Evolutionary conservation across 2,888 invertebrate species (phyloP).

Genomic region (Pyrrhosoma nymphula): DNA sequence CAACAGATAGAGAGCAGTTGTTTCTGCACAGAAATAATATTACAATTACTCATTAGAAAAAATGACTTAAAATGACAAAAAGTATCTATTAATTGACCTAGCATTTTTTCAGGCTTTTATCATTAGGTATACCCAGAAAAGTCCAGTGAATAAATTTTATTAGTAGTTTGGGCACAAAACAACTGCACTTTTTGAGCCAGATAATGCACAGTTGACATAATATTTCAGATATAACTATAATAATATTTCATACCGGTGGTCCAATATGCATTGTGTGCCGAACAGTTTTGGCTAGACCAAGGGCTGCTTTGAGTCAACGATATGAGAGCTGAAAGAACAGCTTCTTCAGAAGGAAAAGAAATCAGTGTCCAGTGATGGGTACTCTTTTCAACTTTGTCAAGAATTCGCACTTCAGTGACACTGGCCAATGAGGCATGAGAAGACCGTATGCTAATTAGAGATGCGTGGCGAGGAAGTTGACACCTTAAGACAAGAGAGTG

Average conservation of each 20-base stretch:
- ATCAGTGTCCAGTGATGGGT: constrained; percentile 69
- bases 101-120: no score
- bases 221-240: background rate
- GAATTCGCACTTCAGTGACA: constrained; percentile 53
- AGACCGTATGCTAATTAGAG: constrained; percentile 49
- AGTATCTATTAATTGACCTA: no score
- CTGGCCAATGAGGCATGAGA: constrained; percentile 59
- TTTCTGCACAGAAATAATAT: no score
- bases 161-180: no score
- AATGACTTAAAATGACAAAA: no score
- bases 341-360: constrained; percentile 62
- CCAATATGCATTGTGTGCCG: constrained; percentile 70
- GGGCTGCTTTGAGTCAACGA: constrained; percentile 57
- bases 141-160: no score
- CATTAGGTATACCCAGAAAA: no score
- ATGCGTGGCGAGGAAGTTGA: constrained; percentile 53
- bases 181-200: no score
- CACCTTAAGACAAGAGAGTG: background rate
- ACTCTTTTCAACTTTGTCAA: constrained; percentile 52
- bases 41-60: no score
- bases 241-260: constrained; percentile 69
- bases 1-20: no score
- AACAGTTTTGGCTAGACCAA: constrained; percentile 66
- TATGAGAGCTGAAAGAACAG: constrained; percentile 60
- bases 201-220: no score